A percentile compares a stretch with the other conserved stretches of the same genome.
phyloP scores from a whole-genome alignment of 1,140 invertebrate genomes.

The Cydia splendana region DNA sequence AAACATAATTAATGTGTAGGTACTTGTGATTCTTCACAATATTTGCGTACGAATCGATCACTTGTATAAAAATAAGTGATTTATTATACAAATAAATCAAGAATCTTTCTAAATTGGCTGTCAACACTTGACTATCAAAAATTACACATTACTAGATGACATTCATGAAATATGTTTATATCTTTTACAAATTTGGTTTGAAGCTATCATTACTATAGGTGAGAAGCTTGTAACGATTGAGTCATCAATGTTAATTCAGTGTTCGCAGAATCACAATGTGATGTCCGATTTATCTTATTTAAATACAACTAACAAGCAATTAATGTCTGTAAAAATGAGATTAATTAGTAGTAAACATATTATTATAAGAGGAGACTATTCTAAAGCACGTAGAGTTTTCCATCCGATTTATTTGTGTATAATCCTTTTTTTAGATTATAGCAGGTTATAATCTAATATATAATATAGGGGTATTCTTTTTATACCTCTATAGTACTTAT shows the following conservation, averaged over 20 bases:
- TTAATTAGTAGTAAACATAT: too few species aligned
- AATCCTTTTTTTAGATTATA: too few species aligned
- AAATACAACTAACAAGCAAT: not conserved
- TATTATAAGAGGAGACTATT: too few species aligned
- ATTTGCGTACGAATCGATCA: not conserved
- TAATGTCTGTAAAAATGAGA: not conserved
- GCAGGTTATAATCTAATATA: too few species aligned
- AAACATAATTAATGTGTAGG: not conserved
- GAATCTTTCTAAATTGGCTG: constrained; percentile 56
- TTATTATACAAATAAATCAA: not conserved
- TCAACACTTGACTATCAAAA: constrained; percentile 64
- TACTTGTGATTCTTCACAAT: not conserved
- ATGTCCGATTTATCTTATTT: constrained; percentile 6
- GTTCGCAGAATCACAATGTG: constrained; percentile 28
- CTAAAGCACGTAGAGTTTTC: too few species aligned
- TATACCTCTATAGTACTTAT: too few species aligned
- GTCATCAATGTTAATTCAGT: constrained; percentile 66
- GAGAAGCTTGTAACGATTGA: constrained; percentile 48
- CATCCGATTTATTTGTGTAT: too few species aligned
- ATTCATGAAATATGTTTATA: constrained; percentile 64
- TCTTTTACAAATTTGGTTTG: constrained; percentile 50
- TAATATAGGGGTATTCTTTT: too few species aligned
- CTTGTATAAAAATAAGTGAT: constrained; percentile 35
- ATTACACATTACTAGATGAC: constrained; percentile 56
- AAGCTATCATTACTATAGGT: constrained; percentile 53